Conservation (phyloP, 2,888 invertebrate species). For the Eilema griseolum region DNA sequence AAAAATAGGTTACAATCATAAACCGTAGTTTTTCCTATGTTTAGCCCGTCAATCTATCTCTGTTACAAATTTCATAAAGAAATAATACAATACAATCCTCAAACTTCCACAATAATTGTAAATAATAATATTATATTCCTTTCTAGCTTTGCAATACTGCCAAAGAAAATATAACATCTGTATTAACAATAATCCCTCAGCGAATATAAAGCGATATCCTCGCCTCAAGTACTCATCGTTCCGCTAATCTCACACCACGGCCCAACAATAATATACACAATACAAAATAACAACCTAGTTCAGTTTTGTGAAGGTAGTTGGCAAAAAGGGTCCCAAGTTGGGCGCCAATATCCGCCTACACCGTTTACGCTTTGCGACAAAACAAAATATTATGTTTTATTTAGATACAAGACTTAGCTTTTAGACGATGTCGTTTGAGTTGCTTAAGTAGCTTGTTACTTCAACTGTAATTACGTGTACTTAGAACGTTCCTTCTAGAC, state of each 20-base stretch:
- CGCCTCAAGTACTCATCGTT: background rate
- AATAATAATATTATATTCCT: too few relatives aligned
- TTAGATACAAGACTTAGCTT: slow-evolving; percentile 16
- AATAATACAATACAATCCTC: too few relatives aligned
- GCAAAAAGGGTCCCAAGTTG: slow-evolving; percentile 2
- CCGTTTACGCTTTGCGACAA: background rate
- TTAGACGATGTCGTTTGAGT: background rate
- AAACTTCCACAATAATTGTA: too few relatives aligned
- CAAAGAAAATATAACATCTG: background rate
- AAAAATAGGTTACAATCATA: too few relatives aligned
- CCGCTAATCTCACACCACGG: background rate
- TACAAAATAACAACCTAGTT: slow-evolving; percentile 8
- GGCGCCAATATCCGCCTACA: slow-evolving; percentile 12
- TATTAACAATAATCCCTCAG: background rate
- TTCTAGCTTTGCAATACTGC: background rate
- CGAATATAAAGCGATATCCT: background rate
- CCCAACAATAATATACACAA: slow-evolving; percentile 6
- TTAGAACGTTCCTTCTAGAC: background rate
- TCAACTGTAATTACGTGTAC: background rate
- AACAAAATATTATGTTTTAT: slow-evolving; percentile 7
- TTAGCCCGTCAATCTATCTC: too few relatives aligned
- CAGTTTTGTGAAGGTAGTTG: slow-evolving; percentile 7
- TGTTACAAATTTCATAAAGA: too few relatives aligned
- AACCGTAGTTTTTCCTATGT: too few relatives aligned
- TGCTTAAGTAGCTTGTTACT: background rate